phyloP scores from a whole-genome alignment of 2,888 invertebrate species.

The Stratiomys singularior region DNA sequence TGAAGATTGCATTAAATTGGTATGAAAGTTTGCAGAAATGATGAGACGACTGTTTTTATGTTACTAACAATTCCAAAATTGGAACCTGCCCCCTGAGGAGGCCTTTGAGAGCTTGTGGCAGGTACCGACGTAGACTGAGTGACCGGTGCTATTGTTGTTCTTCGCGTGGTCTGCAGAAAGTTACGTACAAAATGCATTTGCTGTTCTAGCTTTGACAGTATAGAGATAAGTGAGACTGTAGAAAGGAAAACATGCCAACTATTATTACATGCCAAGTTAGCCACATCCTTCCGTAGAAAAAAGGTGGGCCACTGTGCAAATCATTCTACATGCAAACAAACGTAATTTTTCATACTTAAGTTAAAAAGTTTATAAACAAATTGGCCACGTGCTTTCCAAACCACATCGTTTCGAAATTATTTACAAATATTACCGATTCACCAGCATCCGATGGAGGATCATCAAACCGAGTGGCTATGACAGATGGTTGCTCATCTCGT shows the following conservation, averaged over 20 bases:
- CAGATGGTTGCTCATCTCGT: slow-evolving; percentile 27
- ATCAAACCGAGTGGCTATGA: slow-evolving; percentile 47
- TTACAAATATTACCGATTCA: slow-evolving; percentile 36
- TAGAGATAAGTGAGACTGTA: background rate
- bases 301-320: background rate
- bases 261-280: background rate
- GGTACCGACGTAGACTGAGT: background rate
- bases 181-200: background rate
- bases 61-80: slow-evolving; percentile 39
- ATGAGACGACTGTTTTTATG: slow-evolving; percentile 34
- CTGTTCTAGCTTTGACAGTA: too few relatives aligned
- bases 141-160: background rate
- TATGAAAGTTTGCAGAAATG: slow-evolving; percentile 31
- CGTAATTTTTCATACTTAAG: background rate
- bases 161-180: slow-evolving; percentile 4
- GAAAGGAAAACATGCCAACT: background rate
- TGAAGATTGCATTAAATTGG: slow-evolving; percentile 26
- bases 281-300: background rate
- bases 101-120: background rate
- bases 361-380: background rate
- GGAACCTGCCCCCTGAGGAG: background rate
- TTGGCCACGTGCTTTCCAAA: background rate
- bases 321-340: background rate
- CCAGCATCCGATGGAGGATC: slow-evolving; percentile 34
- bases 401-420: background rate